A percentile compares a stretch with the other conserved stretches of the same genome.
Evolutionary conservation across 53 echinoderm and acorn worm genomes (phyloP).

Genomic region (Apostichopus leukothele): DNA sequence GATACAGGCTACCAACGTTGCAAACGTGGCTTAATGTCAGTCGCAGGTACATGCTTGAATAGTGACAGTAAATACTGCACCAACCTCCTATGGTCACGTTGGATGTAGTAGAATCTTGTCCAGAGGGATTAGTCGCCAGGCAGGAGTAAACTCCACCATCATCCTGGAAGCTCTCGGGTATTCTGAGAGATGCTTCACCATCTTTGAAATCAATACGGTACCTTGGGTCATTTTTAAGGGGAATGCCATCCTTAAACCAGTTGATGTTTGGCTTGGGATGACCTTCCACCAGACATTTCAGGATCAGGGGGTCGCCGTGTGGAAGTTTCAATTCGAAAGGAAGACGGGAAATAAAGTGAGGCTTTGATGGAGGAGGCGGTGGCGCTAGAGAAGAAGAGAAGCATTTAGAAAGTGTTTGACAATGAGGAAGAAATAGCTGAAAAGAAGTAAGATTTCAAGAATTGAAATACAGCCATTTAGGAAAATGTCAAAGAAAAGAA

Average conservation of each 20-base stretch:
- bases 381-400: conserved; percentile 24
- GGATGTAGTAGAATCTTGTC: conserved; percentile 66
- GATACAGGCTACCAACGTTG: neutral
- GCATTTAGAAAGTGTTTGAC: neutral
- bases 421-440: too few species aligned
- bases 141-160: conserved; percentile 76
- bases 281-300: conserved; percentile 77
- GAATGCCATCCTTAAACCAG: conserved; percentile 83
- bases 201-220: conserved; percentile 38
- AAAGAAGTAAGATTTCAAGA: too few species aligned
- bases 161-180: conserved; percentile 44
- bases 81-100: conserved; percentile 75
- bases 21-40: neutral
- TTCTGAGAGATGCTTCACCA: conserved; percentile 30
- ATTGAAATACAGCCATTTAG: too few species aligned
- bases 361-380: conserved; percentile 48
- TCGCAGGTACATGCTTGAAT: neutral
- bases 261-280: conserved; percentile 78
- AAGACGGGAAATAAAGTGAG: conserved; percentile 41
- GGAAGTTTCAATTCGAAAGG: conserved; percentile 55
- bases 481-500: too few species aligned
- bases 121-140: conserved; percentile 75
- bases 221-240: conserved; percentile 60
- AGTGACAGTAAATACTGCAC: neutral
- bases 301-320: conserved; percentile 69